Conservation (phyloP, 2,888 invertebrate genomes). For the Amiota communis region DNA sequence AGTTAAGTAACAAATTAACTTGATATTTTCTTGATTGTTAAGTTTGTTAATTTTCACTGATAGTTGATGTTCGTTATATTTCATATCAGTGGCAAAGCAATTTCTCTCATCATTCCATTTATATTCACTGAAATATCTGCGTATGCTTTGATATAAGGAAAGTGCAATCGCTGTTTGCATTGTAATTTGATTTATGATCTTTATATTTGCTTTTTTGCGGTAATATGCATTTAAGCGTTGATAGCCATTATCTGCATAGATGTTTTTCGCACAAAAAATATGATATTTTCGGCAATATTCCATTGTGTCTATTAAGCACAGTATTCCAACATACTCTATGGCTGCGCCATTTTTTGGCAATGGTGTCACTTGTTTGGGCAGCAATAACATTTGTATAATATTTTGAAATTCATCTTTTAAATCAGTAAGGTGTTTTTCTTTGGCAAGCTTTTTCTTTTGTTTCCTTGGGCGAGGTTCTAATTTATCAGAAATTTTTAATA, state of each 20-base stretch:
- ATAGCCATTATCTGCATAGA: neutral
- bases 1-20: neutral
- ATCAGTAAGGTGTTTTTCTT: neutral
- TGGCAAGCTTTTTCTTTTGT: neutral
- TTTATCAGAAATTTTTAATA: neutral
- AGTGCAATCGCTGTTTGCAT: neutral
- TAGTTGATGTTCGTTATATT: neutral
- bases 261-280: conserved; percentile 2
- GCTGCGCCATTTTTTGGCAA: neutral
- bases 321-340: neutral
- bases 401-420: neutral
- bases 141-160: neutral
- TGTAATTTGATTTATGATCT: neutral
- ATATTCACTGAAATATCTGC: neutral
- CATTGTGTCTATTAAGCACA: neutral
- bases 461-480: neutral
- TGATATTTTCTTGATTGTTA: neutral
- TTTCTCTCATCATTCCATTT: neutral
- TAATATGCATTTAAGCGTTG: too few species aligned
- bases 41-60: neutral
- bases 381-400: neutral
- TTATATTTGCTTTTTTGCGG: neutral
- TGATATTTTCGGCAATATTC: neutral
- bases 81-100: neutral
- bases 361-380: neutral